Base-by-base conservation (phyloP, 2,888 invertebrate species). In the Drosophila subquinaria region DNA sequence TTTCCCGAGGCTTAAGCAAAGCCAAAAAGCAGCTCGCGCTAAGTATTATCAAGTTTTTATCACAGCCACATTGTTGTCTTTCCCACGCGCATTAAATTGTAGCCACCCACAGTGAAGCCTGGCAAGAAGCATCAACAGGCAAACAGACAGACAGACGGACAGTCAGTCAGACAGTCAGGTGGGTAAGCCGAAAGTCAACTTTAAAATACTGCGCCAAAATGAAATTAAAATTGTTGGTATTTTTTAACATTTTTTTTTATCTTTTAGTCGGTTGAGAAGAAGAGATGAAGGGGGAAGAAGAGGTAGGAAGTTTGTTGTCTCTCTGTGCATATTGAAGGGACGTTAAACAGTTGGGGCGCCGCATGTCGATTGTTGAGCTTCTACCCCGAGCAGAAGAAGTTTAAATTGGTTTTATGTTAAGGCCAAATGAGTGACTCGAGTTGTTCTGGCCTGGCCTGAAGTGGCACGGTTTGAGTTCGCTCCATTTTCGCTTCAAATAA, bases 341-440 rank as follows among this genome's bases (percentile, higher is more conserved):
- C 79, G 79, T 84, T 88, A 76, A 76, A 53, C 79, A 76, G 82
- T 64, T 57, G 53, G 47, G 23, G 45, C n/a, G 56, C 45, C 55
- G 63, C 47, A 61, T 73, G 79, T 64, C 78, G 73, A 81, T 77
- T 69, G 81, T 69, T 69, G 63, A 65, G 67, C 75, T 55, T 57
- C 71, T 62, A 59, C 59, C 61, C 64, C 63, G 64, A 67, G 63
- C 68, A 64, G 60, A 61, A 57, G 61, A 84, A 89, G 88, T 89
- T 84, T 89, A 89, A 84, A 84, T 84, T 84, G 90, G 90, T 84
- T 84, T 84, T 84, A 89, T 88, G 84, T 89, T 89, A 82, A 84
- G 85, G 90, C 84, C 88, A 84, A 84, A 84, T 84, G 88, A 84
- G 88, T 88, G 86, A 84, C 70, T 81, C 63, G 55, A 73, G 70